Percentiles rank a stretch among this genome's conserved stretches.
phyloP scores from a whole-genome alignment of 2,888 invertebrate species.

The Xestia rhomboidea region DNA sequence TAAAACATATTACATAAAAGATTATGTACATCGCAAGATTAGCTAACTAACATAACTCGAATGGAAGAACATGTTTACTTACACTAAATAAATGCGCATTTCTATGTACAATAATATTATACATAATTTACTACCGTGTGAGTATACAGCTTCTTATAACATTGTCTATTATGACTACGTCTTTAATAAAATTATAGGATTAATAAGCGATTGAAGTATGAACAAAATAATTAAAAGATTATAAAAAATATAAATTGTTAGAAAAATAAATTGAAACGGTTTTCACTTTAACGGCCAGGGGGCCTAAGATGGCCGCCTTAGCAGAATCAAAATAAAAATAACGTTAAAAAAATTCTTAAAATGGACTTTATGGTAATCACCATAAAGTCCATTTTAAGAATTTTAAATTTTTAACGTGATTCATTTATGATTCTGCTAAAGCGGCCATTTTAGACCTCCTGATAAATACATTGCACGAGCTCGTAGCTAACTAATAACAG shows the following conservation, averaged over 20 bases:
- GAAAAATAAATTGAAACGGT: slow-evolving; percentile 30
- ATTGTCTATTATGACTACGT: slow-evolving; percentile 58
- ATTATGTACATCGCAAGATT: slow-evolving; percentile 70
- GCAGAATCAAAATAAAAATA: too few species aligned
- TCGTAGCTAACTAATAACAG: neutral
- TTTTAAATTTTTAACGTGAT: too few species aligned
- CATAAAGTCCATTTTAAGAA: too few species aligned
- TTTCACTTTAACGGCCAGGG: slow-evolving; percentile 15
- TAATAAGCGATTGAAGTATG: slow-evolving; percentile 8
- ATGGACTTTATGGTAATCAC: too few species aligned
- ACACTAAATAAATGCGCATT: slow-evolving; percentile 76
- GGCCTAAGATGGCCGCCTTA: too few species aligned
- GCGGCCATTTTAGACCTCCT: too few species aligned
- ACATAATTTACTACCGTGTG: slow-evolving; percentile 35
- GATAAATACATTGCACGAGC: neutral
- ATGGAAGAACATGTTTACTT: slow-evolving; percentile 82
- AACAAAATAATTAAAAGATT: neutral
- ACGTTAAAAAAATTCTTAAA: too few species aligned
- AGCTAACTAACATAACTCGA: slow-evolving; percentile 68
- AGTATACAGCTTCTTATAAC: slow-evolving; percentile 64
- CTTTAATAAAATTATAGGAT: slow-evolving; percentile 22
- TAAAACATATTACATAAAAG: slow-evolving; percentile 55
- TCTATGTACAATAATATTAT: slow-evolving; percentile 57
- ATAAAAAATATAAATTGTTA: slow-evolving; percentile 32
- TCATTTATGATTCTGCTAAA: too few species aligned